Base-by-base conservation (phyloP, 2,113 vertebrate genomes). In the Cephalopholis sonnerati region DNA sequence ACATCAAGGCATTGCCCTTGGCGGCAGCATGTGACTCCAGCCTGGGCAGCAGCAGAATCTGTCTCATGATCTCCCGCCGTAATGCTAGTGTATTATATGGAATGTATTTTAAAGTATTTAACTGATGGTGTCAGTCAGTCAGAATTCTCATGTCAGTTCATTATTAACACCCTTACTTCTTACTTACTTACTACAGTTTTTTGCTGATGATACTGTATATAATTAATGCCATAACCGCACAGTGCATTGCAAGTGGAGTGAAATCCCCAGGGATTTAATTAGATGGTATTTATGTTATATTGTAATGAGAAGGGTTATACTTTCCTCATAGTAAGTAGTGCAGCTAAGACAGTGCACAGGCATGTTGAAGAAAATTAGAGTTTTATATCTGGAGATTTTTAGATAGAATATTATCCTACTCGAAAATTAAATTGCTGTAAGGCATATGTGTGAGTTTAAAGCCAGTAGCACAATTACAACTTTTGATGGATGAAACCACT, bases 231-330 rank as follows among this genome's bases (percentile, higher is more conserved):
- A 11, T 25, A 62, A 46, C 29, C 15, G 12, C 39, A 62, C 25
- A 68, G 16, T 63, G 9, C 62, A 24, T 13, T 44, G 18, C 12
- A 4, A 20, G 24, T 32, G 20, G 44, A 27, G 13, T 36, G 5
- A 62, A 36, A n/a, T 27, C 68, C 68, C 46, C n/a, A 25, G 54
- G 50, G 83, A 58, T 77, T 86, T 39, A 84, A 62, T 91, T 81
- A 83, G 13, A 41, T 62, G 69, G 32, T 74, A 53, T 78, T 65
- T 53, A 68, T 62, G 27, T 78, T 61, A 58, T 10, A 67, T 66
- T 81, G 15, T 51, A 48, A 59, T 32, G 5, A 78, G 64, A 8
- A 36, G 11, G 58, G 25, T 46, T 46, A 48, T 29, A 44, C 7
- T 46, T 69, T 18, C 32, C 15, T 57, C 12, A 32, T 25, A 18